These are phyloP conservation scores for Gila robusta DNA, from an alignment of 2,797 vertebrate genomes.

Conservation along the genomic window DNA sequence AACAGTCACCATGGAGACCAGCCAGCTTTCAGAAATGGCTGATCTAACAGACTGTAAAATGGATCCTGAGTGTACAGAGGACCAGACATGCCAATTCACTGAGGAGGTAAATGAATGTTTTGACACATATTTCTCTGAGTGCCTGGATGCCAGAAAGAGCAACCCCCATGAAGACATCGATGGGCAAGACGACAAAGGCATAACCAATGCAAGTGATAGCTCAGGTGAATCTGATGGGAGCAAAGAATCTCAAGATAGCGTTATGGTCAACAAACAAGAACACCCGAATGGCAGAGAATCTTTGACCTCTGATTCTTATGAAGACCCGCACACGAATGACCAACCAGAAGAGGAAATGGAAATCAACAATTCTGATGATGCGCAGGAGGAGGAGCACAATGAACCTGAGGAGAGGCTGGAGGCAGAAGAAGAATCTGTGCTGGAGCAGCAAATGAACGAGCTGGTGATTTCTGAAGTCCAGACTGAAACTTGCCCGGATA, in stretches of 20 bases:
- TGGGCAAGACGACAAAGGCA: slow-evolving; percentile 9
- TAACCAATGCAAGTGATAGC: slow-evolving; percentile 29
- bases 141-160: slow-evolving; percentile 50
- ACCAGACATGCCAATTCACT: slow-evolving; percentile 40
- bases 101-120: slow-evolving; percentile 41
- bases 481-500: slow-evolving; percentile 74
- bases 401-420: slow-evolving; percentile 23
- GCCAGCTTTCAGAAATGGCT: slow-evolving; percentile 73
- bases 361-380: not conserved
- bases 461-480: slow-evolving; percentile 76
- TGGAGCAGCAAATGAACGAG: slow-evolving; percentile 74
- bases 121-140: slow-evolving; percentile 37
- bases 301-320: slow-evolving; percentile 71
- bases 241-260: slow-evolving; percentile 27
- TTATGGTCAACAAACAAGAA: slow-evolving; percentile 62
- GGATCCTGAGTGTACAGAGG: slow-evolving; percentile 65
- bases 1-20: slow-evolving; percentile 81
- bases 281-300: slow-evolving; percentile 74
- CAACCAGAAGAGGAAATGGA: slow-evolving; percentile 51
- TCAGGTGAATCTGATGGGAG: slow-evolving; percentile 40
- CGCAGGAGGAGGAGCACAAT: slow-evolving; percentile 12
- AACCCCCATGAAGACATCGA: slow-evolving; percentile 2
- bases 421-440: slow-evolving; percentile 64
- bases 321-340: slow-evolving; percentile 66
- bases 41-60: slow-evolving; percentile 70